Conservation (phyloP, 2,797 vertebrate species). For the Liparis tanakae region DNA sequence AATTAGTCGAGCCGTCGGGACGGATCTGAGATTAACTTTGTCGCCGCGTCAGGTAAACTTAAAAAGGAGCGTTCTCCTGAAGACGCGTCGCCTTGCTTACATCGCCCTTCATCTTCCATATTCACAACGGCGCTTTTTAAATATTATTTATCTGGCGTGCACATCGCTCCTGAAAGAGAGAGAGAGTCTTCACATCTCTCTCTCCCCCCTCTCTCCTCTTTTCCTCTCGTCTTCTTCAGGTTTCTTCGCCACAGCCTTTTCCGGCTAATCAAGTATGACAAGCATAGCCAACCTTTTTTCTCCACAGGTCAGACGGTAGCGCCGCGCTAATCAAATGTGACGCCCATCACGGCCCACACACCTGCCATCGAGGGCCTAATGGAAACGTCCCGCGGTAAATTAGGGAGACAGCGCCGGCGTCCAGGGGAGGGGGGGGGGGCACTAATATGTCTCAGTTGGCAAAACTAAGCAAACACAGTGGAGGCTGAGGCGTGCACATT, state of each 20-base stretch:
- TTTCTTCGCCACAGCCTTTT: conserved; percentile 62
- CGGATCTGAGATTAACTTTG: conserved; percentile 33
- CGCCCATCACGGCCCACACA: conserved; percentile 83
- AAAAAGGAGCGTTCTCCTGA: conserved; percentile 12
- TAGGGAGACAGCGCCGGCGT: conserved; percentile 66
- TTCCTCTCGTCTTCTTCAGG: conserved; percentile 62
- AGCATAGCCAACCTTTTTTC: conserved; percentile 87
- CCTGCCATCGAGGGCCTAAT: conserved; percentile 80
- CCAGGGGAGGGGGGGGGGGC: conserved; percentile 11
- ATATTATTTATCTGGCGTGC: neutral
- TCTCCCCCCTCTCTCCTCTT: conserved; percentile 43
- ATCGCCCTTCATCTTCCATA: conserved; percentile 45
- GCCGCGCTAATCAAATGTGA: conserved; percentile 89
- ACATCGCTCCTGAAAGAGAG: neutral
- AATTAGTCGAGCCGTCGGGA: conserved; percentile 42
- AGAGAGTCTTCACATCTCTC: conserved; percentile 31
- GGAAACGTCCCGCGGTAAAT: conserved; percentile 80
- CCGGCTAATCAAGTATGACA: conserved; percentile 91
- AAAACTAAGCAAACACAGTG: conserved; percentile 32
- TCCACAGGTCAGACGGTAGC: conserved; percentile 78
- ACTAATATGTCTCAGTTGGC: conserved; percentile 23
- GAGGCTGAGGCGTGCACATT: neutral
- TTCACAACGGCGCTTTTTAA: conserved; percentile 24
- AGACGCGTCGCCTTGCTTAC: conserved; percentile 38
- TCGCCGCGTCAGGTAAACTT: conserved; percentile 37